phyloP scores from a whole-genome alignment of 1,140 invertebrate genomes.

The Trypoxylus dichotomus region DNA sequence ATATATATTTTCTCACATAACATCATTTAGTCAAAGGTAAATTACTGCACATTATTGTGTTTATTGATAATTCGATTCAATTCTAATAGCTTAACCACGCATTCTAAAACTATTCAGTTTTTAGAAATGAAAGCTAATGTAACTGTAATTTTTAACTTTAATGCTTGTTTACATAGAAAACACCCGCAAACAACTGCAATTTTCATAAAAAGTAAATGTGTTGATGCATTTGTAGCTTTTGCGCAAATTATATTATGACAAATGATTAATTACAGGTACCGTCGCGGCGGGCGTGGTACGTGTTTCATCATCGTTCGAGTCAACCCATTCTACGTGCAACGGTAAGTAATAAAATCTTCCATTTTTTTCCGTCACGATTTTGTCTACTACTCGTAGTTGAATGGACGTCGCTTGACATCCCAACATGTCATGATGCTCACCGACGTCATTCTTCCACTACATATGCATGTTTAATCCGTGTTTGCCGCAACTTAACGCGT shows the following conservation, averaged over 20 bases:
- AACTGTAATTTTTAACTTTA: no score
- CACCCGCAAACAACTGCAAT: no score
- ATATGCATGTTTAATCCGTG: neutral
- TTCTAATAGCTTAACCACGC: no score
- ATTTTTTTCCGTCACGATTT: neutral
- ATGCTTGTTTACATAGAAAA: no score
- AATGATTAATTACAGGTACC: constrained; percentile 1
- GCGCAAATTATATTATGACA: neutral
- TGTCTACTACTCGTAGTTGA: neutral
- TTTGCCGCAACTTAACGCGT: neutral
- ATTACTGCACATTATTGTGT: no score
- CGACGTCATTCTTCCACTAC: neutral
- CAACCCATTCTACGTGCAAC: neutral
- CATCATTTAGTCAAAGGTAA: no score
- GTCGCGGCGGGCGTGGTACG: neutral
- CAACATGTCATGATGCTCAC: neutral
- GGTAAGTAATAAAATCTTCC: constrained; percentile 7
- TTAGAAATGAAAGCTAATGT: no score
- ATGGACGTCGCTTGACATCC: neutral
- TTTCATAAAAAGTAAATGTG: no score
- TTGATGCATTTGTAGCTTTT: neutral
- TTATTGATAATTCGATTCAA: no score
- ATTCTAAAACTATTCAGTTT: no score
- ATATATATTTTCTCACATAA: no score
- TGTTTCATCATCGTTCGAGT: neutral